Conservation (phyloP, 2,888 invertebrate genomes). For the Sclerodermus sp. region DNA sequence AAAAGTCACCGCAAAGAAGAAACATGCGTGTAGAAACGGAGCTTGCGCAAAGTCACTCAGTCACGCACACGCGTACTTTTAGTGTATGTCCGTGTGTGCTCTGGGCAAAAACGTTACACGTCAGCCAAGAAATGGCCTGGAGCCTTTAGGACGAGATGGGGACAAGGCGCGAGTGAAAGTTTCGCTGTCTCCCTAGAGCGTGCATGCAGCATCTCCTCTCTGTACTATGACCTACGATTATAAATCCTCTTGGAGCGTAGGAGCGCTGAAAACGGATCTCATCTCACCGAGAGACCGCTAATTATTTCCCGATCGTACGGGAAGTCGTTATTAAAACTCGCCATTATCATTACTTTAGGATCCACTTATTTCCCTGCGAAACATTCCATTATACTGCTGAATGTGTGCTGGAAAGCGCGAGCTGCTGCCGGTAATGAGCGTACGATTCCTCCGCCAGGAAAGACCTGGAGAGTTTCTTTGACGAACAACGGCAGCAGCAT, state of each 20-base stretch:
- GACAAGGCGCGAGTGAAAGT: conserved; percentile 39
- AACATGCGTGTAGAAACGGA: too few species aligned
- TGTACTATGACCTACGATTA: conserved; percentile 30
- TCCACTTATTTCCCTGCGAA: too few species aligned
- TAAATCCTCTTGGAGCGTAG: conserved; percentile 12
- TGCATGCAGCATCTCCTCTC: conserved; percentile 23
- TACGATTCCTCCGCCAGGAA: background rate
- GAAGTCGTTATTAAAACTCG: too few species aligned
- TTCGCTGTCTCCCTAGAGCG: conserved; percentile 22
- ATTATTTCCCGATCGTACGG: background rate
- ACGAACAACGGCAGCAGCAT: too few species aligned
- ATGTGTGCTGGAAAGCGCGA: too few species aligned
- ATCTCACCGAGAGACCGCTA: background rate
- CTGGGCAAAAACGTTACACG: too few species aligned
- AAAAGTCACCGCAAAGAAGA: too few species aligned
- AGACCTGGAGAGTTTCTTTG: background rate
- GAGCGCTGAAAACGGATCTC: background rate
- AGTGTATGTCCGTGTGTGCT: too few species aligned
- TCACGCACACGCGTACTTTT: too few species aligned
- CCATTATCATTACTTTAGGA: too few species aligned
- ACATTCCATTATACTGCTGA: too few species aligned
- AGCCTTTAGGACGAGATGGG: conserved; percentile 8
- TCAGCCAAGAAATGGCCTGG: conserved; percentile 3
- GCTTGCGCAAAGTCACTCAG: too few species aligned
- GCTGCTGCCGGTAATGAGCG: background rate